These are phyloP conservation scores for Vireo griseus DNA, from an alignment of 2,797 vertebrate species.

Conservation along the genomic window DNA sequence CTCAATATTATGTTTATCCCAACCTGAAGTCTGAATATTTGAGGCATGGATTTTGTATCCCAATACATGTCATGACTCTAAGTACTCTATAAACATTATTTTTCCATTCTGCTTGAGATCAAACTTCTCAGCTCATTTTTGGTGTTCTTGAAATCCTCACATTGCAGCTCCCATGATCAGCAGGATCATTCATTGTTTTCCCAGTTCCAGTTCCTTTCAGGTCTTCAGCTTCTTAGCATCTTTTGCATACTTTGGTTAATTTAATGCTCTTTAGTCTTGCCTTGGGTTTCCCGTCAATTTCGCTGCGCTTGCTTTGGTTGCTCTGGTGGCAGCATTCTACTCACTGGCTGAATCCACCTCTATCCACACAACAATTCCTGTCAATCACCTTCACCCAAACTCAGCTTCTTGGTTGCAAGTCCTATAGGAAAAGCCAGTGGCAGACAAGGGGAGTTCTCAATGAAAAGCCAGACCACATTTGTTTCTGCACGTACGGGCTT, in stretches of 20 bases:
- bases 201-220: neutral
- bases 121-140: neutral
- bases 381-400: neutral
- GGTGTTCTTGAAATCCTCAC: neutral
- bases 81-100: neutral
- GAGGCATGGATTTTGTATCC: neutral
- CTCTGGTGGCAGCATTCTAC: neutral
- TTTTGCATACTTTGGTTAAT: neutral
- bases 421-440: neutral
- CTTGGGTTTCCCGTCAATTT: neutral
- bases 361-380: neutral
- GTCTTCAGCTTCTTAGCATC: neutral
- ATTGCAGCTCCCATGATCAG: neutral
- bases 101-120: neutral
- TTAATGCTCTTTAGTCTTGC: neutral
- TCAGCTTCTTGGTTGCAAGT: neutral
- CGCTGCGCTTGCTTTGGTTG: neutral
- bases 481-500: constrained; percentile 2
- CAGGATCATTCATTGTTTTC: neutral
- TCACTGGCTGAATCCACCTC: neutral
- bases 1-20: neutral
- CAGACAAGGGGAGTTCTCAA: neutral
- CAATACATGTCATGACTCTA: neutral
- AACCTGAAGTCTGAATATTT: neutral
- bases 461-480: neutral